Evolutionary conservation across 2,113 vertebrate genomes (phyloP), one percentile per base, ranked within the genome.

Genomic region (Amazona vittata): DNA sequence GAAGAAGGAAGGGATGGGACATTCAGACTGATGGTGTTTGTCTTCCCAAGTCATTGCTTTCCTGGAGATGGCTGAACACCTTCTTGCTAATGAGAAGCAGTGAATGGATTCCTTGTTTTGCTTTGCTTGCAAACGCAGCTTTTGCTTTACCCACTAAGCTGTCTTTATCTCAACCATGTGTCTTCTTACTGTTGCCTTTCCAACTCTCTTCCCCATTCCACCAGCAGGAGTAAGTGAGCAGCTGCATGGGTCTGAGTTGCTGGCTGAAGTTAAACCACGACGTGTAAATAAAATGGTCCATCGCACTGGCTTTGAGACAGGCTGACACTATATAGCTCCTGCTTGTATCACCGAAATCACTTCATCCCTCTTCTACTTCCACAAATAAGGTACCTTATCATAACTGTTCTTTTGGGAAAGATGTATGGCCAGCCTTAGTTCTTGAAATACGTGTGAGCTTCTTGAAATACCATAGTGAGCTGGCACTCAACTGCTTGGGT

Each of bases 221-320:
- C 52, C 2, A 1, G 15, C 8, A 4, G 9, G 6, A 39, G 22
- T 3, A 46, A 91, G 28, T 0, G 1, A 57, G 57, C 0, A 2
- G 25, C 37, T 71, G 25, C 1, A 6, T 11, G 35, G 35, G 5
- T 22, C 31, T 21, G 3, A 16, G 21, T 4, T 28, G 29, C 31
- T 12, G 2, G 4, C 9, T 52, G 41, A 19, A 9, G 19, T 44
- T 49, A 83, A 86, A 59, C 18, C 21, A 64, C 0, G 1, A 62
- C 19, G 2, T 20, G 29, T 74, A 74, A 81, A 41, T n/a, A 29
- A 67, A 67, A 84, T 6, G 25, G 6, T 6, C 31, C 29, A 68
- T 14, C 62, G 46, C 21, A 44, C 5, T 31, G 12, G 62, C 67
- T 52, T 35, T 43, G 31, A 83, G 39, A 43, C 14, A 82, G 41